phyloP scores from a whole-genome alignment of 2,113 vertebrate genomes.

The Leucoraja erinaceus region DNA sequence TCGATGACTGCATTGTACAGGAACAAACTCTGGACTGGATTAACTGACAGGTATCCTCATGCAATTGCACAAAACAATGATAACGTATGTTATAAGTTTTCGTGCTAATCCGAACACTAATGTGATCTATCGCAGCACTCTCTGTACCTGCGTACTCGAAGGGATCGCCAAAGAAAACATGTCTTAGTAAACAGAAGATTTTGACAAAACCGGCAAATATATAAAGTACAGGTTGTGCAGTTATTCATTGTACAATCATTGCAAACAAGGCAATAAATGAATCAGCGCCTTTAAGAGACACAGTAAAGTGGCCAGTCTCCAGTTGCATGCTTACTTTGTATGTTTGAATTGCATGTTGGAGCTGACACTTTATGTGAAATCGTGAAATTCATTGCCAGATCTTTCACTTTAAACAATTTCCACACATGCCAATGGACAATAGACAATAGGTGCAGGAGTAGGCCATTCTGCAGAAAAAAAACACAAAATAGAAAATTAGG shows the following conservation, averaged over 20 bases:
- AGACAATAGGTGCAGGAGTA: too few relatives aligned
- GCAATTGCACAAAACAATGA: background rate
- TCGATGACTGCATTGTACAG: too few relatives aligned
- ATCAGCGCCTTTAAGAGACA: background rate
- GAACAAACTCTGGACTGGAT: background rate
- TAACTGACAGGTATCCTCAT: background rate
- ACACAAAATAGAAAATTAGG: background rate
- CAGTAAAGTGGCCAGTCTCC: background rate
- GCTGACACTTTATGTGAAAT: background rate
- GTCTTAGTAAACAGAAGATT: background rate
- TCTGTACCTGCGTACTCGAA: background rate
- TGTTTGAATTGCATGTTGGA: background rate
- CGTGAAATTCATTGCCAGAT: background rate
- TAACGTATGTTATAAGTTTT: background rate
- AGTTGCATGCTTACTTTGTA: background rate
- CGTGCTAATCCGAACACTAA: background rate
- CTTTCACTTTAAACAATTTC: background rate
- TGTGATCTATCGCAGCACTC: background rate
- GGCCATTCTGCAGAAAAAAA: background rate
- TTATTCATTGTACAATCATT: background rate
- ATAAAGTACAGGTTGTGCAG: background rate
- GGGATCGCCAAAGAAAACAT: background rate
- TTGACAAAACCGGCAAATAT: background rate
- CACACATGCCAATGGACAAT: background rate
- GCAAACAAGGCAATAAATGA: background rate